Conservation (phyloP, 1,140 invertebrate genomes). For the Danaus plexippus region DNA sequence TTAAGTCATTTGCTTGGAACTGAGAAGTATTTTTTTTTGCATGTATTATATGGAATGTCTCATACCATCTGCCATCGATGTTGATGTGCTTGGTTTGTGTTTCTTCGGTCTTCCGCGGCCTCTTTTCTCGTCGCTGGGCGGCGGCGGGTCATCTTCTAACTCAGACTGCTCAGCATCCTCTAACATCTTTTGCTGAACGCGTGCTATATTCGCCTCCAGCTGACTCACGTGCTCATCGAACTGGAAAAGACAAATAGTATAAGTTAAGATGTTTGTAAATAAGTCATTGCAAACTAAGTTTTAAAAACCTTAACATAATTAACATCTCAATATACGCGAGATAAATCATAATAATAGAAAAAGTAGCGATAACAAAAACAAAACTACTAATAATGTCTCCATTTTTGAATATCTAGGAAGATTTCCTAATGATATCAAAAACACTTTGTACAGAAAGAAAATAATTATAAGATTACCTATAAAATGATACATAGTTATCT, state of each 20-base stretch:
- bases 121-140: constrained; percentile 61
- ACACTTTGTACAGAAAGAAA: too few relatives aligned
- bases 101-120: constrained; percentile 73
- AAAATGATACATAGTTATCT: too few relatives aligned
- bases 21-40: background rate
- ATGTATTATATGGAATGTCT: background rate
- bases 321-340: too few relatives aligned
- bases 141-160: constrained; percentile 79
- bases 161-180: constrained; percentile 85
- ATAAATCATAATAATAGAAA: too few relatives aligned
- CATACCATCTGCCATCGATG: constrained; percentile 32
- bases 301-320: too few relatives aligned
- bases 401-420: too few relatives aligned
- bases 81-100: constrained; percentile 63
- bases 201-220: constrained; percentile 88
- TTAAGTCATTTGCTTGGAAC: too few relatives aligned
- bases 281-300: too few relatives aligned
- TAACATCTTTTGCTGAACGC: constrained; percentile 89
- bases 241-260: constrained; percentile 52
- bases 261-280: background rate
- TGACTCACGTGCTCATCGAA: constrained; percentile 88
- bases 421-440: too few relatives aligned
- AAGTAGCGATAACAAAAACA: too few relatives aligned
- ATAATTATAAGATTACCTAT: too few relatives aligned
- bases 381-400: too few relatives aligned